A percentile compares a stretch with the other conserved stretches of the same genome.
phyloP scores from a whole-genome alignment of 2,797 vertebrate species.

The Trichosurus vulpecula region DNA sequence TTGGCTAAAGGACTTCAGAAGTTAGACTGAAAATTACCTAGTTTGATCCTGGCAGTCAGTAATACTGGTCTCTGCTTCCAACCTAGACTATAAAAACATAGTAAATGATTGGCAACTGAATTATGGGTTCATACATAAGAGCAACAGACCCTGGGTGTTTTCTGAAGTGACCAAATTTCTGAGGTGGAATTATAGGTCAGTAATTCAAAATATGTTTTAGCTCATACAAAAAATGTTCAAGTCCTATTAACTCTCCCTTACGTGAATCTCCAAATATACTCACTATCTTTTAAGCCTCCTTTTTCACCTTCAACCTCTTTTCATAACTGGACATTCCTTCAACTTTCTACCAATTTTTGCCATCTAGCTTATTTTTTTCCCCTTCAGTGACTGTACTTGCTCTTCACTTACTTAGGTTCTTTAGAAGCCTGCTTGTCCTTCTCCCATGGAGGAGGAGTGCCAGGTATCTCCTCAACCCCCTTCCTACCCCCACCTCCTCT shows the following conservation, averaged over 20 bases:
- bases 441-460: background rate
- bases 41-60: constrained; percentile 49
- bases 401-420: background rate
- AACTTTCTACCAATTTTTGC: constrained; percentile 25
- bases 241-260: constrained; percentile 39
- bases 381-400: background rate
- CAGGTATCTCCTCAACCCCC: background rate
- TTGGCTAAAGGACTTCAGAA: constrained; percentile 52
- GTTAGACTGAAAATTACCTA: constrained; percentile 30
- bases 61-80: constrained; percentile 39
- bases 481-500: background rate
- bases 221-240: constrained; percentile 35
- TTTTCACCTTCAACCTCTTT: constrained; percentile 38
- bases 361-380: background rate
- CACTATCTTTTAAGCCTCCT: constrained; percentile 10
- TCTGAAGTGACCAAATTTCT: constrained; percentile 48
- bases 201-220: constrained; percentile 53
- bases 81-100: constrained; percentile 14
- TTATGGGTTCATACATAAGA: constrained; percentile 47
- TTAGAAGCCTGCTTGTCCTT: background rate
- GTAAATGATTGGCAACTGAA: constrained; percentile 26
- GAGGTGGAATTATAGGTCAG: constrained; percentile 33
- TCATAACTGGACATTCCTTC: constrained; percentile 35
- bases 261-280: constrained; percentile 29
- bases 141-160: constrained; percentile 34